These are phyloP conservation scores for Cyclopterus lumpus DNA, from an alignment of 2,797 vertebrate species.

Conservation along the genomic window DNA sequence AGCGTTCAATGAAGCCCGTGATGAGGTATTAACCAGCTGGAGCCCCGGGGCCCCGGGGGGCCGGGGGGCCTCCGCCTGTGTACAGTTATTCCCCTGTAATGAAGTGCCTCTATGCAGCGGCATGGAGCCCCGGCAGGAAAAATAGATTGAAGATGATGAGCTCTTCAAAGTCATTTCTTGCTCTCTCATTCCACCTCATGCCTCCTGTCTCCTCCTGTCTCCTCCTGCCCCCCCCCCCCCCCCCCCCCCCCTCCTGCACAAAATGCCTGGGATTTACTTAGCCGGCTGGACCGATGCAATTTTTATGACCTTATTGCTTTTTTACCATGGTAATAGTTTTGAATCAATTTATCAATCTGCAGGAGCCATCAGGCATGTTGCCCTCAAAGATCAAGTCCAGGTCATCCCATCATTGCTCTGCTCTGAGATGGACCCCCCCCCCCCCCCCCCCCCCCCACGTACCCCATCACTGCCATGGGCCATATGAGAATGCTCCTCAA, in stretches of 20 bases:
- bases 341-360: slow-evolving; percentile 99
- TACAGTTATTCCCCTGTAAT: slow-evolving; percentile 99
- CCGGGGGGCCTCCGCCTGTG: slow-evolving; percentile 87
- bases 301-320: slow-evolving; percentile 99
- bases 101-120: slow-evolving; percentile 99
- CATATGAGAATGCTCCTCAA: slow-evolving; percentile 83
- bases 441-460: neutral
- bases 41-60: slow-evolving; percentile 92
- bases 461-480: slow-evolving; percentile 62
- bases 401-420: slow-evolving; percentile 99
- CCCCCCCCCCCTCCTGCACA: slow-evolving; percentile 85
- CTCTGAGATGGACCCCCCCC: slow-evolving; percentile 83
- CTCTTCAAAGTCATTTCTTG: slow-evolving; percentile 99
- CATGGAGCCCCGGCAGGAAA: slow-evolving; percentile 98
- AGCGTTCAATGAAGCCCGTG: slow-evolving; percentile 99
- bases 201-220: slow-evolving; percentile 53
- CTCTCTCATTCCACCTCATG: slow-evolving; percentile 98
- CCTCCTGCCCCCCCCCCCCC: slow-evolving; percentile 29
- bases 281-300: slow-evolving; percentile 96
- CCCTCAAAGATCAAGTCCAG: slow-evolving; percentile 99
- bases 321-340: slow-evolving; percentile 99
- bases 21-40: slow-evolving; percentile 99
- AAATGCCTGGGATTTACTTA: slow-evolving; percentile 99
- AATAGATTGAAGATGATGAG: slow-evolving; percentile 99
- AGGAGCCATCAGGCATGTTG: slow-evolving; percentile 96